Conservation (phyloP, 2,888 invertebrate genomes). For the Phengaris arion region DNA sequence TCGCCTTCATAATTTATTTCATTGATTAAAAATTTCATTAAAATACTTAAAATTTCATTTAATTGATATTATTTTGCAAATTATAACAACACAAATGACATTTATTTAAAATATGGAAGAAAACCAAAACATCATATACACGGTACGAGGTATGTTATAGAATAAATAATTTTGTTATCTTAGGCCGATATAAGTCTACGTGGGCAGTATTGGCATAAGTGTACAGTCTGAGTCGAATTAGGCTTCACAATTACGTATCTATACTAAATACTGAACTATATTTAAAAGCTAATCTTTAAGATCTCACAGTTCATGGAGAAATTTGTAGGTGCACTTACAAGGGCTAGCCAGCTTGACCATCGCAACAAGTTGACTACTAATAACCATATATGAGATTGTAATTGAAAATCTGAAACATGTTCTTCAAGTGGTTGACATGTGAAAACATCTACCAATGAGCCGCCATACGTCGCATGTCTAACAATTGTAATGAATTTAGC, state of each 20-base stretch:
- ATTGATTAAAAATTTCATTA: neutral
- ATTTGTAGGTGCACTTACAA: neutral
- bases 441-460: too few relatives aligned
- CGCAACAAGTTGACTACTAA: too few relatives aligned
- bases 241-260: neutral
- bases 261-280: conserved; percentile 15
- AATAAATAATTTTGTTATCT: neutral
- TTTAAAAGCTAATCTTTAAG: neutral
- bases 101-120: neutral
- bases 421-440: too few relatives aligned
- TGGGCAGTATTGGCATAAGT: conserved; percentile 15
- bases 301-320: neutral
- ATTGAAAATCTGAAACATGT: too few relatives aligned
- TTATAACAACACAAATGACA: neutral
- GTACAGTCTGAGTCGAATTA: conserved; percentile 13
- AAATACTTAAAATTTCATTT: neutral
- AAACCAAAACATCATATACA: neutral
- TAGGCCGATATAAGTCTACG: neutral
- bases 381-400: too few relatives aligned
- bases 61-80: neutral
- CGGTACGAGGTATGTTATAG: neutral
- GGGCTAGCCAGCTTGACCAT: neutral
- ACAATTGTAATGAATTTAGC: too few relatives aligned
- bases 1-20: neutral
- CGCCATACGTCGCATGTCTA: too few relatives aligned